These are phyloP conservation scores for Ramazzottius varieornatus DNA, from an alignment of 2,888 invertebrate species.

Conservation along the genomic window DNA sequence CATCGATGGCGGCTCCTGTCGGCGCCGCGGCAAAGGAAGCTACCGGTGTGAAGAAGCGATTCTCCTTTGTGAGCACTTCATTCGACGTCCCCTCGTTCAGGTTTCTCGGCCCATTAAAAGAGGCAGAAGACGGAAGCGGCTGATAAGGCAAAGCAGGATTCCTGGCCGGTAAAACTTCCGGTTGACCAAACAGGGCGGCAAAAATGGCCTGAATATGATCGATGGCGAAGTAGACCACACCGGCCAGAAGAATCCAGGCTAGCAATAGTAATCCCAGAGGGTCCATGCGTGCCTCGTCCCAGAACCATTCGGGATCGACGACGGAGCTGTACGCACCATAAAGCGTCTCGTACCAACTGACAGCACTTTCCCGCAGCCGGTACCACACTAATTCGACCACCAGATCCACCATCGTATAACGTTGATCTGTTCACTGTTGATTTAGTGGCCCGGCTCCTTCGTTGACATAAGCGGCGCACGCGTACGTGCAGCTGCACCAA, in stretches of 20 bases:
- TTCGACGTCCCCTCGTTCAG: too few species aligned
- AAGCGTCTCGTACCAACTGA: slow-evolving; percentile 18
- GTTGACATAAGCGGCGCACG: too few species aligned
- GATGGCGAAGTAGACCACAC: slow-evolving; percentile 10
- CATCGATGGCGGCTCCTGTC: background rate
- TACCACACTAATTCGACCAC: slow-evolving; percentile 21
- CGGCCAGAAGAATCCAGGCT: slow-evolving; percentile 18
- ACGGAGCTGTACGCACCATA: slow-evolving; percentile 16
- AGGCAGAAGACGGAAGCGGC: background rate
- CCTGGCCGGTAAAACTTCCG: background rate
- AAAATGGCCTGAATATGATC: background rate
- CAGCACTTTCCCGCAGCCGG: slow-evolving; percentile 18
- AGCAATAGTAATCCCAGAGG: slow-evolving; percentile 19
- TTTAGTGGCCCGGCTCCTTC: too few species aligned
- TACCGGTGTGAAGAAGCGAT: background rate
- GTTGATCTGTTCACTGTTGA: too few species aligned
- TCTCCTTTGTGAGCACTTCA: too few species aligned
- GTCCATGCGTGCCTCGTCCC: slow-evolving; percentile 17
- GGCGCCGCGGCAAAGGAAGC: background rate
- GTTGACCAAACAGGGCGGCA: background rate
- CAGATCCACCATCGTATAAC: slow-evolving; percentile 19
- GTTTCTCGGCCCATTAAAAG: too few species aligned
- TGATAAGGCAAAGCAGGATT: background rate
- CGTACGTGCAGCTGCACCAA: too few species aligned
- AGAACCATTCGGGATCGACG: too few species aligned